These are phyloP conservation scores for Lysandra bellargus DNA, from an alignment of 2,888 invertebrate genomes.

Conservation along the genomic window DNA sequence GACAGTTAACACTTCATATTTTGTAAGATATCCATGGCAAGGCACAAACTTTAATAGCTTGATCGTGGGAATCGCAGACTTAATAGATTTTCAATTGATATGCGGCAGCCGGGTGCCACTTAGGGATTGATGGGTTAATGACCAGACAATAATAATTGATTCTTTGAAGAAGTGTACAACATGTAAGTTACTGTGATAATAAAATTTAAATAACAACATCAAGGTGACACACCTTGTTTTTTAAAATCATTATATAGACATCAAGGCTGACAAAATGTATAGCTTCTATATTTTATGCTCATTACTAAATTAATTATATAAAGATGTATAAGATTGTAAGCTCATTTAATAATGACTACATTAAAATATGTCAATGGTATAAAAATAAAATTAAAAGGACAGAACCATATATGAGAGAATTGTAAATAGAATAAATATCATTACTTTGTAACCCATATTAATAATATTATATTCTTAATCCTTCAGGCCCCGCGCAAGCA, in stretches of 20 bases:
- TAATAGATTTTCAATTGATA: too few species aligned
- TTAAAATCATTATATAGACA: constrained; percentile 4
- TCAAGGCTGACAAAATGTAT: background rate
- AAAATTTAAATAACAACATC: background rate
- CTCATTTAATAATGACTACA: background rate
- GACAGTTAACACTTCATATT: background rate
- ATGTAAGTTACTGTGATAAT: background rate
- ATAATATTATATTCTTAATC: too few species aligned
- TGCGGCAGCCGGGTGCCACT: too few species aligned
- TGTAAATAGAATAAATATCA: too few species aligned
- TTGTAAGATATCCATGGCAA: background rate
- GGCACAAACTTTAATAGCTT: too few species aligned
- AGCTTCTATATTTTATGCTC: background rate
- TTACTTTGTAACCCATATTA: too few species aligned
- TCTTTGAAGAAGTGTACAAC: too few species aligned
- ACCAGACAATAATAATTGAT: too few species aligned
- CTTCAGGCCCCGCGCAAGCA: too few species aligned
- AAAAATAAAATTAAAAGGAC: background rate
- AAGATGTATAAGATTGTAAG: background rate
- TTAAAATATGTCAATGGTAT: background rate
- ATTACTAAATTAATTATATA: background rate
- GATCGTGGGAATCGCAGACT: too few species aligned
- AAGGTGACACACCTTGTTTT: background rate
- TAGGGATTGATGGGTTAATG: too few species aligned
- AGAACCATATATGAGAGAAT: too few species aligned